Evolutionary conservation across 1,140 invertebrate species (phyloP).

Genomic region (Hermetia illucens): DNA sequence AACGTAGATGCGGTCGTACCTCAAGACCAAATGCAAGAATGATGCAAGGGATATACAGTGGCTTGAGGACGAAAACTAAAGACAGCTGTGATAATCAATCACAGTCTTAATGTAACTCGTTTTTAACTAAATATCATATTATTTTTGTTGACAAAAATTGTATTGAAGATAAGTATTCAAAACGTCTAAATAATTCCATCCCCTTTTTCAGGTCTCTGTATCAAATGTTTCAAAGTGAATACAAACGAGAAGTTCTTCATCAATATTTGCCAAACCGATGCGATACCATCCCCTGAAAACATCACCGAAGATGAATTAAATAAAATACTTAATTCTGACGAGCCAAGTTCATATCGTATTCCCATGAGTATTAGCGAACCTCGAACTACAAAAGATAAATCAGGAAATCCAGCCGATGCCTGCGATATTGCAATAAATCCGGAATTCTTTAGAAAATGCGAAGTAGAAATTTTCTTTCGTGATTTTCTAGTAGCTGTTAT

Average conservation of each 20-base stretch:
- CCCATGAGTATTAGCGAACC: slow-evolving; percentile 80
- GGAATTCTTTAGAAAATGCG: slow-evolving; percentile 51
- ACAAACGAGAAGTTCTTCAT: slow-evolving; percentile 61
- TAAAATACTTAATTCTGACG: slow-evolving; percentile 53
- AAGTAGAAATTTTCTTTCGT: slow-evolving; percentile 50
- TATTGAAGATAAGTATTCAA: too few species aligned
- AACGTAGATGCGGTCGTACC: too few species aligned
- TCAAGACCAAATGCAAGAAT: too few species aligned
- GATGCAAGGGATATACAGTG: too few species aligned
- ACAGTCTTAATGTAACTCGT: too few species aligned
- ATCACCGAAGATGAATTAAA: slow-evolving; percentile 61
- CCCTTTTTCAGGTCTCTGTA: slow-evolving; percentile 74
- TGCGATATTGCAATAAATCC: slow-evolving; percentile 68
- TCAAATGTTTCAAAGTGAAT: slow-evolving; percentile 58
- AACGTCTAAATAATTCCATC: too few species aligned
- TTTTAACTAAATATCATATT: too few species aligned
- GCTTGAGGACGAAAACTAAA: too few species aligned
- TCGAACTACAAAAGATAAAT: slow-evolving; percentile 63
- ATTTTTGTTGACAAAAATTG: too few species aligned
- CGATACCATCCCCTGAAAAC: slow-evolving; percentile 65
- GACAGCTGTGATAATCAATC: too few species aligned
- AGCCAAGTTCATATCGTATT: slow-evolving; percentile 54
- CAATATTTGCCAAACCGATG: slow-evolving; percentile 61
- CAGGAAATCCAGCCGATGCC: slow-evolving; percentile 47
- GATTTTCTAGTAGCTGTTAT: slow-evolving; percentile 60